Evolutionary conservation across 2,888 invertebrate genomes (phyloP), one percentile per base, ranked within the genome.

Genomic region (Trissolcus japonicus): DNA sequence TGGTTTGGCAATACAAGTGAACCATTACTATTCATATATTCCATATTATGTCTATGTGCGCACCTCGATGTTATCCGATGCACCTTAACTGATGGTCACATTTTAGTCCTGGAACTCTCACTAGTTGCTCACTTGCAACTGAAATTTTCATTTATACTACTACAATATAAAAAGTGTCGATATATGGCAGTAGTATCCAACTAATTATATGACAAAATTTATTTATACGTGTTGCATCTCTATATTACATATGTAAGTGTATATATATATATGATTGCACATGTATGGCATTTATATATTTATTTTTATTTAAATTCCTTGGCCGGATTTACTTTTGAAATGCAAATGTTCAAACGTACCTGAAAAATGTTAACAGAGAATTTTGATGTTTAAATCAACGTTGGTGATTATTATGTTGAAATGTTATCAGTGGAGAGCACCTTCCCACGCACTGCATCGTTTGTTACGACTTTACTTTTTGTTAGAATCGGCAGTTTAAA

Each of bases 21-120:
- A 80, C 83, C 87, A 89, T 89, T 89, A 88, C 87, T 88, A 89
- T 89, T 89, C 88, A 89, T 89, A 89, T 88, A 89, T 88, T 88
- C 88, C 83, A 83, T 84, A 86, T 87, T 88, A 88, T 86, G 88
- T 84, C 86, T 84, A 80, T 83, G 84, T 83, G 82, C 82, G 55
- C 53, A n/a, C 51, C 66, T 61, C 14, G 46, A 40, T 11, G 43
- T 59, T 71, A 65, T 55, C 46, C 14, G 54, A 6, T 17, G 21
- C 17, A 66, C 71, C 60, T 71, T 65, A 56, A 76, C 63, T 29
- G 54, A 19, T 40, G n/a, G 25, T 48, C 40, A 48, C 43, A 53
- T 21, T 35, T 25, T 7, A 40, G 53, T 17, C 60, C 41, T 17
- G 46, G 19, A 51, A 68, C 29, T 29, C 35, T 43, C 48, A 57